Percentiles rank a stretch among this genome's conserved stretches.
phyloP scores from a whole-genome alignment of 2,888 invertebrate species.

The Chaetogeoica ovagalla region DNA sequence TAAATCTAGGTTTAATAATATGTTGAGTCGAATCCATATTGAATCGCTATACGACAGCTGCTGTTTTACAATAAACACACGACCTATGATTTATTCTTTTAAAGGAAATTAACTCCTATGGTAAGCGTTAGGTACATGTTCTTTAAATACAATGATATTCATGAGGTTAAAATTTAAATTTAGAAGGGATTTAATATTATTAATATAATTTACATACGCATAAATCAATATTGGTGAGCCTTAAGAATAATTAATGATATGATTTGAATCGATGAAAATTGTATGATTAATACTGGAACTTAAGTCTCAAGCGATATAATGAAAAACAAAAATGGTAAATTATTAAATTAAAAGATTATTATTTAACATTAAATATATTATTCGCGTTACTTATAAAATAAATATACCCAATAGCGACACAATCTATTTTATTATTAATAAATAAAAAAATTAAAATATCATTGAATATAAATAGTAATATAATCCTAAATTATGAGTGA shows the following conservation, averaged over 20 bases:
- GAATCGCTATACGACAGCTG: background rate
- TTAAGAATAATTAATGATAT: constrained; percentile 22
- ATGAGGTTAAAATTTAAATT: constrained; percentile 25
- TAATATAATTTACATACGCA: constrained; percentile 9
- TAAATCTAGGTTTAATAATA: background rate
- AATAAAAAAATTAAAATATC: no score
- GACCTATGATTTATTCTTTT: constrained; percentile 16
- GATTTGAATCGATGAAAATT: constrained; percentile 1
- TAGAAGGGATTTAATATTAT: constrained; percentile 9
- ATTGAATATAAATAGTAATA: no score
- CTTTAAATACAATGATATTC: constrained; percentile 27
- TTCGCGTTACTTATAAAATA: background rate
- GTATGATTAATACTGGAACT: background rate
- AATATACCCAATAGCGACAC: no score
- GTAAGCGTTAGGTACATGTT: background rate
- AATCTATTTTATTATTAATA: no score
- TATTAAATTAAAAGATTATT: background rate
- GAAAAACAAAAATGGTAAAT: background rate
- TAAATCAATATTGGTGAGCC: background rate
- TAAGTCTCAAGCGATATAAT: background rate
- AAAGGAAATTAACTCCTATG: constrained; percentile 20
- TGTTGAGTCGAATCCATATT: background rate
- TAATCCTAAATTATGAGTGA: no score
- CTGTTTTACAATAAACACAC: background rate
- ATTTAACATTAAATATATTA: background rate